Conservation (phyloP, 2,888 invertebrate species). For the Chrysolina oricalcia region DNA sequence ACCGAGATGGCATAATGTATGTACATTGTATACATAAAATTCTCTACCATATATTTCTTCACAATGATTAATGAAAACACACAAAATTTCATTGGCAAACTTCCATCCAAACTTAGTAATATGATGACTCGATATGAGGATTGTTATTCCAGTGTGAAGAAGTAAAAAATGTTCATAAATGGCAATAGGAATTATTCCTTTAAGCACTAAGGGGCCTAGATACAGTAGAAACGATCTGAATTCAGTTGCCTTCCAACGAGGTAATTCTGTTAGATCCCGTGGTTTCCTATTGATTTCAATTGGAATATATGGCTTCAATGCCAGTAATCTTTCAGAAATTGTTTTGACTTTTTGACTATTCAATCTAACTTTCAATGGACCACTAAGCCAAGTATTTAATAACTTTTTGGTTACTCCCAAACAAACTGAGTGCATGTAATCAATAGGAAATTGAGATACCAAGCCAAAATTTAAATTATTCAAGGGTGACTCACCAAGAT, state of each 20-base stretch:
- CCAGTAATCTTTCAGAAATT: conserved; percentile 29
- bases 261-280: conserved; percentile 34
- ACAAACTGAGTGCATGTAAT: conserved; percentile 45
- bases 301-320: conserved; percentile 24
- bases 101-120: background rate
- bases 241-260: conserved; percentile 38
- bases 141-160: conserved; percentile 15
- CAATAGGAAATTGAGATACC: conserved; percentile 43
- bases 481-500: conserved; percentile 42
- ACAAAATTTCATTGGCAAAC: conserved; percentile 27
- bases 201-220: conserved; percentile 30
- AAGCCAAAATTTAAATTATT: conserved; percentile 34
- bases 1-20: conserved; percentile 47
- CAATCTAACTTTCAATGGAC: conserved; percentile 27
- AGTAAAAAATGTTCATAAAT: conserved; percentile 38
- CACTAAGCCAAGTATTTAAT: conserved; percentile 37
- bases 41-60: conserved; percentile 46
- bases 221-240: conserved; percentile 37
- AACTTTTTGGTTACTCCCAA: conserved; percentile 42
- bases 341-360: conserved; percentile 25
- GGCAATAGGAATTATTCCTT: conserved; percentile 22
- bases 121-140: conserved; percentile 7
- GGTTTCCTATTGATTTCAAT: conserved; percentile 43
- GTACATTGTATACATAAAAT: conserved; percentile 48
- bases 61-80: conserved; percentile 21